Evolutionary conservation across 2,888 invertebrate genomes (phyloP).

Genomic region (Ichneumoninae sp.): DNA sequence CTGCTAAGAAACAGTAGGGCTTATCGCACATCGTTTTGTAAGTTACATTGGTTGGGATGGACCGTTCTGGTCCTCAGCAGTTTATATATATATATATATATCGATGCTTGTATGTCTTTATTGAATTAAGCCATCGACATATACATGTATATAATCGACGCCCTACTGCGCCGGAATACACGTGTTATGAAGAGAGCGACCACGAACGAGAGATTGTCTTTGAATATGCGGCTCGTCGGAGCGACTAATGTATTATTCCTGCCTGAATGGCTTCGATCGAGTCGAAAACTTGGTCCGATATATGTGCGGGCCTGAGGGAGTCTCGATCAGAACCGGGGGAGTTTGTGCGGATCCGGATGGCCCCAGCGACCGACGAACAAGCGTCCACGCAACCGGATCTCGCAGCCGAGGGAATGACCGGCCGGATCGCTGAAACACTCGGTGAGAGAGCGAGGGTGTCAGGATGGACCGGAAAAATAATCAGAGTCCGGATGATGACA

Average conservation of each 20-base stretch:
- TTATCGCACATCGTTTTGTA: not conserved
- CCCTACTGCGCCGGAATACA: not conserved
- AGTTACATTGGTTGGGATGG: not conserved
- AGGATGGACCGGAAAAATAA: constrained; percentile 38
- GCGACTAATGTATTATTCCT: constrained; percentile 78
- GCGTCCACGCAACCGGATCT: constrained; percentile 4
- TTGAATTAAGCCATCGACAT: constrained; percentile 3
- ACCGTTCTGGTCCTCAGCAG: not conserved
- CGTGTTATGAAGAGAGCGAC: constrained; percentile 3
- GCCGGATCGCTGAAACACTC: constrained; percentile 4
- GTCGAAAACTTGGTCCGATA: constrained; percentile 62
- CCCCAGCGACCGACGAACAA: not conserved
- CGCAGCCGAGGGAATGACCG: constrained; percentile 22
- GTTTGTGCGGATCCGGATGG: constrained; percentile 1
- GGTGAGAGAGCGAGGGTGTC: constrained; percentile 1
- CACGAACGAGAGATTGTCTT: constrained; percentile 74
- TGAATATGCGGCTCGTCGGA: constrained; percentile 82
- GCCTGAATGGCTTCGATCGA: constrained; percentile 73
- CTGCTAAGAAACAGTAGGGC: not conserved
- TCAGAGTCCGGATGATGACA: constrained; percentile 8
- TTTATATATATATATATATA: not conserved
- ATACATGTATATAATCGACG: not conserved
- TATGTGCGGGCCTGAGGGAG: constrained; percentile 33
- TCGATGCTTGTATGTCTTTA: not conserved
- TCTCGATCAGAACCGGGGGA: not conserved